phyloP scores from a whole-genome alignment of 2,797 vertebrate species.

The Sebastes kiyomatsui region DNA sequence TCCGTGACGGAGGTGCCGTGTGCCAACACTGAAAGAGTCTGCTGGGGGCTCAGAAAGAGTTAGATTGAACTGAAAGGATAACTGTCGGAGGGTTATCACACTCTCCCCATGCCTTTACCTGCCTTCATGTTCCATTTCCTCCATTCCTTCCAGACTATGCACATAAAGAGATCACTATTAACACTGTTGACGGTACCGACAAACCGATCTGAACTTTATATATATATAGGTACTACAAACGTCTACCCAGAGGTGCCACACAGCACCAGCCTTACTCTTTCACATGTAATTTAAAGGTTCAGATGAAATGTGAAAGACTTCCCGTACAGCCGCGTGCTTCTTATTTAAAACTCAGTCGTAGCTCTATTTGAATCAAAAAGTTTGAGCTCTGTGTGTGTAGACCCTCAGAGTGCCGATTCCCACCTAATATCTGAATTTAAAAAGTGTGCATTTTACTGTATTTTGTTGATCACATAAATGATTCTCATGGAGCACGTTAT shows the following conservation, averaged over 20 bases:
- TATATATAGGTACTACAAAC: constrained; percentile 14
- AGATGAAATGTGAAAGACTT: constrained; percentile 50
- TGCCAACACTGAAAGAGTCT: constrained; percentile 57
- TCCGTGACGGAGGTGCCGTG: constrained; percentile 17
- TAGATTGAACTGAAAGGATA: neutral
- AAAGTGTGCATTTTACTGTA: constrained; percentile 64
- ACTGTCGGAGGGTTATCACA: neutral
- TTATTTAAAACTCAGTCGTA: constrained; percentile 5
- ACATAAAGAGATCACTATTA: constrained; percentile 6
- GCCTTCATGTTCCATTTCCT: constrained; percentile 73
- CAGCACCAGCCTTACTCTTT: constrained; percentile 46
- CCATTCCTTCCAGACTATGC: constrained; percentile 7
- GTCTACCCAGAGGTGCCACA: neutral
- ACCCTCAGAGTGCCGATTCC: constrained; percentile 34
- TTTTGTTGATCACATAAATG: constrained; percentile 35
- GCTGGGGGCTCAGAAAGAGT: neutral
- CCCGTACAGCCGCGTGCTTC: neutral
- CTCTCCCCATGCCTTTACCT: constrained; percentile 30
- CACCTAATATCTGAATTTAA: constrained; percentile 8
- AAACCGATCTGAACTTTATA: neutral
- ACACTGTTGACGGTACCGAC: constrained; percentile 22
- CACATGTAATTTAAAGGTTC: constrained; percentile 13
- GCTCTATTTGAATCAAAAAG: constrained; percentile 10
- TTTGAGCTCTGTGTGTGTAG: constrained; percentile 2
- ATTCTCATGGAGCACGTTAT: constrained; percentile 48